These are phyloP conservation scores for Formica exsecta DNA, from an alignment of 1,140 invertebrate genomes.

Conservation along the genomic window DNA sequence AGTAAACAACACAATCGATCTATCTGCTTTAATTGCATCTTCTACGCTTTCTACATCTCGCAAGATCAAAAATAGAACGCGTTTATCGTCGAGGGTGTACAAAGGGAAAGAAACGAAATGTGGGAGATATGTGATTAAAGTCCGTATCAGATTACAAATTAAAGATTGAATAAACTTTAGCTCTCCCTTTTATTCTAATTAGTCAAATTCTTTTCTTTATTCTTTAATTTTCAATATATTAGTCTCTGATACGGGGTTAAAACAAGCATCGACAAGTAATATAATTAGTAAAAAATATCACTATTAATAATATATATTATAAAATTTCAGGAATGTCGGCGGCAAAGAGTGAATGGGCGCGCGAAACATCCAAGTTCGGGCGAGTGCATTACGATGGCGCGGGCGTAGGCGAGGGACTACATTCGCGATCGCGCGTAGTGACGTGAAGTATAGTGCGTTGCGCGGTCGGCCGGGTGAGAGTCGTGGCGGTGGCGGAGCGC, in stretches of 20 bases:
- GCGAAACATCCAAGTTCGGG: neutral
- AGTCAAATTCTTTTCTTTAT: no score
- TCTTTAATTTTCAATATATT: no score
- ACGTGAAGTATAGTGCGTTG: slow-evolving; percentile 46
- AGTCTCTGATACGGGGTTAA: neutral
- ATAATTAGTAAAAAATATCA: no score
- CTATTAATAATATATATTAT: neutral
- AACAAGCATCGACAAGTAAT: neutral
- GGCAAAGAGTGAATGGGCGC: neutral
- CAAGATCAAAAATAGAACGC: neutral
- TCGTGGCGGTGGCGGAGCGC: slow-evolving; percentile 64
- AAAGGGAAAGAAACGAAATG: neutral
- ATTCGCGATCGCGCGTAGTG: slow-evolving; percentile 64
- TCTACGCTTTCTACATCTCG: neutral
- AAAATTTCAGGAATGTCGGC: neutral
- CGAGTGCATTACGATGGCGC: slow-evolving; percentile 10
- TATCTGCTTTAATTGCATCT: neutral
- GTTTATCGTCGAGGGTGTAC: neutral
- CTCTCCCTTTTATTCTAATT: no score
- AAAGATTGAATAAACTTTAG: no score
- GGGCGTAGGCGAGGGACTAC: slow-evolving; percentile 45
- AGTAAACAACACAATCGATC: neutral
- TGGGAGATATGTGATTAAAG: neutral
- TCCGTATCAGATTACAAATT: no score
- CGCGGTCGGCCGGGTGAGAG: slow-evolving; percentile 74